A percentile compares a stretch with the other conserved stretches of the same genome.
Evolutionary conservation across 2,888 invertebrate genomes (phyloP).

Genomic region (Scaptomyza parva): DNA sequence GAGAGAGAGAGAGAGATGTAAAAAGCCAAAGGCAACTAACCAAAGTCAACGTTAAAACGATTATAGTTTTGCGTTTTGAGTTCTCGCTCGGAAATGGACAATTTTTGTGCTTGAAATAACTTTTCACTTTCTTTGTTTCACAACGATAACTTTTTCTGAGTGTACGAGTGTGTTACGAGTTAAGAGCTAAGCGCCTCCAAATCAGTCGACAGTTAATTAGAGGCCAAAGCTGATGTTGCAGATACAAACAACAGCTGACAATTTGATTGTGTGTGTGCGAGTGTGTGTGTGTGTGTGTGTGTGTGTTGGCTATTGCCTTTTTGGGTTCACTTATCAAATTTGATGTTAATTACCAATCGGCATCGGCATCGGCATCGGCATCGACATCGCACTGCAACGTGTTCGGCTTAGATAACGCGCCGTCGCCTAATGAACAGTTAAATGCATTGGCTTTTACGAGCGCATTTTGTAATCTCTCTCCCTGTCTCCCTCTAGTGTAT

Average conservation of each 20-base stretch:
- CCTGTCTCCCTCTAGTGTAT: background rate
- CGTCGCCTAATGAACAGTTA: slow-evolving; percentile 69
- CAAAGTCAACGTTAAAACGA: slow-evolving; percentile 3
- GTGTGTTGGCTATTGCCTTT: slow-evolving; percentile 2
- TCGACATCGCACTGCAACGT: slow-evolving; percentile 2
- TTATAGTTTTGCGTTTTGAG: too few relatives aligned
- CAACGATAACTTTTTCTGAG: too few relatives aligned
- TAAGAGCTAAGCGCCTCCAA: slow-evolving; percentile 36
- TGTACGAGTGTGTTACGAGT: slow-evolving; percentile 11
- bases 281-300: background rate
- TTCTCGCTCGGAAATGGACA: too few relatives aligned
- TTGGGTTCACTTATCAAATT: slow-evolving; percentile 71
- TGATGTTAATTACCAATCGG: slow-evolving; percentile 66
- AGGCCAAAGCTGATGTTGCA: slow-evolving; percentile 17
- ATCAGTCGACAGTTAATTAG: slow-evolving; percentile 40
- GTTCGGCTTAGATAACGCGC: slow-evolving; percentile 59
- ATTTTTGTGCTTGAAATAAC: too few relatives aligned
- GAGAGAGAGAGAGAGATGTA: too few relatives aligned
- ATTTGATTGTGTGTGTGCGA: slow-evolving; percentile 23
- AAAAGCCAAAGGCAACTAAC: background rate
- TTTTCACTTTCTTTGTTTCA: too few relatives aligned
- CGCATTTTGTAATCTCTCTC: slow-evolving; percentile 64
- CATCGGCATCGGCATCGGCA: too few relatives aligned
- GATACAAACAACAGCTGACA: slow-evolving; percentile 26
- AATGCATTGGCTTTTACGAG: slow-evolving; percentile 61